Conservation (phyloP, 92 coral and sea anemone species). For the Epizoanthus rinbou region DNA sequence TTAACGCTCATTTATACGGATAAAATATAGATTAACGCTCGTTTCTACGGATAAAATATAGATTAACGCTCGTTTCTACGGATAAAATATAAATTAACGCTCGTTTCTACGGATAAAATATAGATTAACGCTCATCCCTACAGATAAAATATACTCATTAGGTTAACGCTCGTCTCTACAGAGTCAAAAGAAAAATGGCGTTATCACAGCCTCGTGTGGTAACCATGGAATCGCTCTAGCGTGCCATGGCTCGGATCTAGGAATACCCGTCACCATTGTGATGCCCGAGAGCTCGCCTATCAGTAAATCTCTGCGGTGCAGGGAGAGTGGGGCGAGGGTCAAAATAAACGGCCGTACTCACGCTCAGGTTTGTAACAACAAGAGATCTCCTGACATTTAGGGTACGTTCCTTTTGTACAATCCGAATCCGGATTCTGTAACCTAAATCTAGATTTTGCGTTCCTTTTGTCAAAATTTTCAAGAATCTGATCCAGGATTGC, state of each 20-base stretch:
- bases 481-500: too few relatives aligned
- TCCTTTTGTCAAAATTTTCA: too few relatives aligned
- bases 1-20: not conserved
- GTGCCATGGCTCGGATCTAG: constrained; percentile 64
- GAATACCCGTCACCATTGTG: constrained; percentile 80
- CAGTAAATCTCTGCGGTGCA: constrained; percentile 60
- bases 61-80: not conserved
- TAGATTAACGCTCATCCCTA: not conserved
- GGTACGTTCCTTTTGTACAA: too few relatives aligned
- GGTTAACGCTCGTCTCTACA: constrained; percentile 9
- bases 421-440: too few relatives aligned
- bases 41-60: not conserved
- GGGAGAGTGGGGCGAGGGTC: constrained; percentile 62
- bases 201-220: constrained; percentile 72
- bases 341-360: constrained; percentile 47
- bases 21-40: too few relatives aligned
- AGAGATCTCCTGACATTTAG: not conserved
- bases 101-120: not conserved
- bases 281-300: constrained; percentile 75
- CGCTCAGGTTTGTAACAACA: constrained; percentile 46
- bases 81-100: not conserved
- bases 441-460: too few relatives aligned
- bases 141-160: not conserved
- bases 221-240: constrained; percentile 87
- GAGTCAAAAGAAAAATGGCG: constrained; percentile 71